Evolutionary conservation across 2,888 invertebrate species (phyloP), one percentile per base, ranked within the genome.

Genomic region (Xylophagus ater): DNA sequence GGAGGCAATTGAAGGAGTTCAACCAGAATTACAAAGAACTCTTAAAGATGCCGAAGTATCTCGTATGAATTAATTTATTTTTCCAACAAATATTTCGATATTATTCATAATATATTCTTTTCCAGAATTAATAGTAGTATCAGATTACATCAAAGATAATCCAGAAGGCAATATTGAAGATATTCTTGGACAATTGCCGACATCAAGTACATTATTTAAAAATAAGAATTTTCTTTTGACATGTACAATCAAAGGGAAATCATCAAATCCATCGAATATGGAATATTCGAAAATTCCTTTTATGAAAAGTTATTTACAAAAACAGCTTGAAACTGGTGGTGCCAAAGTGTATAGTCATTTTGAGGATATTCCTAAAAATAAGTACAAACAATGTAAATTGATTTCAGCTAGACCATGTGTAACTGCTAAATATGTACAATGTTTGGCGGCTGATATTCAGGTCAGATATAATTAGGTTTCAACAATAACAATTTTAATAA

Each of bases 361-460:
- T 54, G 69, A 72, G 49, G 67, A 72, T 47, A 66, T 76, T 40
- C 65, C 75, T 55, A 64, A 66, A 47, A 67, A 57, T 40, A 70
- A 73, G 40, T 76, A 75, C 51, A 51, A 60, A 0, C 65, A 62
- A 2, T 72, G 73, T 47, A 72, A 68, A 49, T 62, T 78, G 23
- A 71, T 85, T 39, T 76, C 83, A 0, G 78, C 81, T 7, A 70
- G 77, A 12, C 78, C 80, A 26, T 81, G 81, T 50, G 67, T 76
- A 37, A 85, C 85, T 0, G 75, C 78, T 8, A 84, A 83, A 55
- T 82, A 78, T 59, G 69, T 86, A 48, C 73, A 77, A 47, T 81
- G 80, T 47, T 56, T 86, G 26, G 79, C 82, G 0, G 71, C 73
- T 2, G 76, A 76, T 42, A 70, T 84, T 32, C 68, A 68, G 2